Evolutionary conservation across 2,888 invertebrate species (phyloP), one percentile per base, ranked within the genome.

Genomic region (Drosophila anomalata): DNA sequence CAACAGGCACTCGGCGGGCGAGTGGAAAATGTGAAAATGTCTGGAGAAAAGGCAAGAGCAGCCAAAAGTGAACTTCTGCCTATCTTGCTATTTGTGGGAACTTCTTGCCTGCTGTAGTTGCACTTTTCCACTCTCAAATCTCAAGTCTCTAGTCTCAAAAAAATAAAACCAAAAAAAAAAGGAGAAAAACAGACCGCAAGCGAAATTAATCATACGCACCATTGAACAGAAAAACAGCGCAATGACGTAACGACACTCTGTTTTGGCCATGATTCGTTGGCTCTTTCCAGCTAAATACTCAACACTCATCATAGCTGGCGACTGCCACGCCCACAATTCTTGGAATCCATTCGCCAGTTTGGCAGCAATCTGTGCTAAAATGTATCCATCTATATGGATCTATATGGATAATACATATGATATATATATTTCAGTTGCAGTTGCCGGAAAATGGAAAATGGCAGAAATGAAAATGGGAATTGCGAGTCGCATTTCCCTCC

Each of bases 21-120:
- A 67, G 70, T 85, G 87, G 77, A 87, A 84, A 86, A 80, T 82
- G 81, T 83, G 87, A 85, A 83, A 89, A 88, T 88, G 84, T 87
- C 69, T 73, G 76, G 77, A 89, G 86, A 89, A 84, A 86, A 89
- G 87, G 78, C 68, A 55, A 60, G 44, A 53, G 51, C 55, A 53
- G 24, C 71, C 71, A 61, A 70, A 68, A 70, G 51, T 52, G 53
- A 53, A 69, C 53, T 52, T 70, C 72, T 66, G 54, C 29, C 29
- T 29, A 29, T 29, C 9, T 26, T 8, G 29, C 66, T 47, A 48
- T 26, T 71, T 70, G 69, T 66, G 73, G 66, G 73, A 66, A 66
- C 73, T 61, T 54, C 59, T 60, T 62, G 20, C 46, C 8, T 17
- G 48, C 50, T 22, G 48, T 44, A 70, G 42, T 61, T 61, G 61